A percentile compares a stretch with the other conserved stretches of the same genome.
Evolutionary conservation across 2,113 vertebrate species (phyloP).

Genomic region (Aviceda subcristata): DNA sequence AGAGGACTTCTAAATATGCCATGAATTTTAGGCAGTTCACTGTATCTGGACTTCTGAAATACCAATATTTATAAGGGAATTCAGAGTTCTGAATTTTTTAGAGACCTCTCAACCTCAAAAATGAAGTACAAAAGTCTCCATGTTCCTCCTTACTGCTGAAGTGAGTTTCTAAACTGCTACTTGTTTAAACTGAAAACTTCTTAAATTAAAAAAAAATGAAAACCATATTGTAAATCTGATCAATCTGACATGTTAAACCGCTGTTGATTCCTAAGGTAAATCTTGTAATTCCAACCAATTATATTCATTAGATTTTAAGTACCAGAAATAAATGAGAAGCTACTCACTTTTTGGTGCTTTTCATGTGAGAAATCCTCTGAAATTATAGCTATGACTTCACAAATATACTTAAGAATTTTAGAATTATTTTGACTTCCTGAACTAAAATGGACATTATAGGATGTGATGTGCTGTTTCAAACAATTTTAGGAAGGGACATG

Average conservation of each 20-base stretch:
- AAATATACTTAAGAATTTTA: not conserved
- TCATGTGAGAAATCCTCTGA: not conserved
- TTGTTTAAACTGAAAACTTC: not conserved
- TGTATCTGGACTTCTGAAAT: not conserved
- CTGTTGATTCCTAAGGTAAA: conserved; percentile 2
- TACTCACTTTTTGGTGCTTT: not conserved
- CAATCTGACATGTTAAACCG: not conserved
- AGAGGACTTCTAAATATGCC: not conserved
- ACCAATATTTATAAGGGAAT: not conserved
- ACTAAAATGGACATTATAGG: not conserved
- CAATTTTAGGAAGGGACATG: not conserved
- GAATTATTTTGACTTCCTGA: not conserved
- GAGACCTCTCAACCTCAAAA: not conserved
- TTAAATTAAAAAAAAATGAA: not conserved
- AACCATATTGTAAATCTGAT: not conserved
- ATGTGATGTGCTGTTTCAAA: not conserved
- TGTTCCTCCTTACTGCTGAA: not conserved
- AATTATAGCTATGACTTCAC: not conserved
- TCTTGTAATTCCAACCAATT: conserved; percentile 12
- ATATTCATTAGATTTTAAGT: conserved; percentile 8
- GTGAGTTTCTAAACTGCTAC: not conserved
- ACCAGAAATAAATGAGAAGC: conserved; percentile 3
- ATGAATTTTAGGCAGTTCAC: not conserved
- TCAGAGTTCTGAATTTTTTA: not conserved
- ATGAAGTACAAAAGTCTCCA: not conserved